phyloP scores from a whole-genome alignment of 2,113 vertebrate genomes.

The Equus quagga region DNA sequence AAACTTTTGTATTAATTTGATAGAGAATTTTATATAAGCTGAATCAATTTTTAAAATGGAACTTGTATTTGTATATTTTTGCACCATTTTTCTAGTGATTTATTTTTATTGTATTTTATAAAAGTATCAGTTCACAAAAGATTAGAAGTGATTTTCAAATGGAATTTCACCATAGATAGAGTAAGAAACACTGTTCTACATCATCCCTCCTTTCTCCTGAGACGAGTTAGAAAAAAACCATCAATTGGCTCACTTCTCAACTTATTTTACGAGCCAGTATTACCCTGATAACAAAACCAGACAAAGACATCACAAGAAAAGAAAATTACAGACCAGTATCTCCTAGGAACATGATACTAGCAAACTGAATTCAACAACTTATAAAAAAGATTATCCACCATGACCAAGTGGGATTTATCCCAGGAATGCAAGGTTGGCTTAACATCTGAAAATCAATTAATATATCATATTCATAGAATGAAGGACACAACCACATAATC shows the following conservation, averaged over 20 bases:
- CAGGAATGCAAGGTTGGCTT: slow-evolving; percentile 27
- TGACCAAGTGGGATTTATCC: slow-evolving; percentile 24
- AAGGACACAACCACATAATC: not conserved
- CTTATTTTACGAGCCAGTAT: not conserved
- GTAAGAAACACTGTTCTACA: not conserved
- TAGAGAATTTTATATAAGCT: not conserved
- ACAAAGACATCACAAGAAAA: not conserved
- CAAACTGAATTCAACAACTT: not conserved
- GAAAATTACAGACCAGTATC: not conserved
- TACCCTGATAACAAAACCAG: not conserved
- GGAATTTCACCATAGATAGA: not conserved
- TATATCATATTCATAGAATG: not conserved
- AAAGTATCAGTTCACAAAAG: not conserved
- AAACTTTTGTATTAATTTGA: not conserved
- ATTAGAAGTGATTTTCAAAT: slow-evolving; percentile 47
- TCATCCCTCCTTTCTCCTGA: not conserved
- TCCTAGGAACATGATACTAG: not conserved
- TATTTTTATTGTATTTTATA: slow-evolving; percentile 18
- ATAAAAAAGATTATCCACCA: not conserved
- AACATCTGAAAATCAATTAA: slow-evolving; percentile 16
- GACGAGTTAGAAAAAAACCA: not conserved
- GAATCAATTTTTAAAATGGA: not conserved
- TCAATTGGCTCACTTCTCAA: not conserved
- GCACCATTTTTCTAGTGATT: not conserved
- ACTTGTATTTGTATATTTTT: not conserved